A percentile compares a stretch with the other conserved stretches of the same genome.
phyloP scores from a whole-genome alignment of 2,113 vertebrate genomes.

The Sprattus sprattus region DNA sequence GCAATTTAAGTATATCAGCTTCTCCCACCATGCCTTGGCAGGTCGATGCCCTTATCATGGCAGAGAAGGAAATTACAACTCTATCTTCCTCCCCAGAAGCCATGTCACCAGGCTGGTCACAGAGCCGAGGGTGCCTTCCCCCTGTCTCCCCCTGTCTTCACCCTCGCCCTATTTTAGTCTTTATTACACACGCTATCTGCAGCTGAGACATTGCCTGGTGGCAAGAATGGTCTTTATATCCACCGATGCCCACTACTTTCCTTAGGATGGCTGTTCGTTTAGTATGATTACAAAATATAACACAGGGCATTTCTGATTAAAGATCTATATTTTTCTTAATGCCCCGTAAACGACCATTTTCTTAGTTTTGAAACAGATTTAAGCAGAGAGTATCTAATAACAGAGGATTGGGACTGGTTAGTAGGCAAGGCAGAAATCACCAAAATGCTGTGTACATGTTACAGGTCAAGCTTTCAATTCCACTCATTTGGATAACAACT shows the following conservation, averaged over 20 bases:
- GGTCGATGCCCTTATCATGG: slow-evolving; percentile 58
- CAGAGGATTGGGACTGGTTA: not conserved
- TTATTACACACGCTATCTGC: not conserved
- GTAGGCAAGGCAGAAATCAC: not conserved
- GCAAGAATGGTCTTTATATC: not conserved
- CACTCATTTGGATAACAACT: not conserved
- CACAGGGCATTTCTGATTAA: not conserved
- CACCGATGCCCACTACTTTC: not conserved
- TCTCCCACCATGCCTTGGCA: slow-evolving; percentile 50
- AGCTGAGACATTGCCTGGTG: not conserved
- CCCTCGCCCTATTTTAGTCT: not conserved
- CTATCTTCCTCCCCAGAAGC: slow-evolving; percentile 58
- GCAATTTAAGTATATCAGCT: slow-evolving; percentile 54
- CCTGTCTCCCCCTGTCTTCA: not conserved
- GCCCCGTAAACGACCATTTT: not conserved
- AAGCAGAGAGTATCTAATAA: not conserved
- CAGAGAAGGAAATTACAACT: slow-evolving; percentile 61
- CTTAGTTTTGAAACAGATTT: not conserved
- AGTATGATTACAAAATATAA: not conserved
- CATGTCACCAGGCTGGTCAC: slow-evolving; percentile 50
- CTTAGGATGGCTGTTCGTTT: not conserved
- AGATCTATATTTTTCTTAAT: not conserved
- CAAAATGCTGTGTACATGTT: not conserved
- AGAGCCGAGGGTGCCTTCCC: not conserved
- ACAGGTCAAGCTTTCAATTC: not conserved